Conservation (phyloP, 1,140 invertebrate genomes). For the Colletes gigas region DNA sequence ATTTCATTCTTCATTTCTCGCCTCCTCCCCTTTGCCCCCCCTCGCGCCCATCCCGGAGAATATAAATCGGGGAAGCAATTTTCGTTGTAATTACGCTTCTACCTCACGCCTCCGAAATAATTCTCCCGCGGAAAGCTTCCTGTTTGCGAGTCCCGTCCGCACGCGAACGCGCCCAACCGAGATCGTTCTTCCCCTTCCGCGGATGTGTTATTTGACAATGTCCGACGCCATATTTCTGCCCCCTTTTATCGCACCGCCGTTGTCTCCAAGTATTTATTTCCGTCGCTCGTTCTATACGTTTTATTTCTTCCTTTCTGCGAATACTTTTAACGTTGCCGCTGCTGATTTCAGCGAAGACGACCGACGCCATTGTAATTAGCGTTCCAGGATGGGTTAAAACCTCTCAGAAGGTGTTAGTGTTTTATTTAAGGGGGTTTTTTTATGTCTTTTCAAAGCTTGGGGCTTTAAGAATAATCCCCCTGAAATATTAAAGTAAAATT, state of each 20-base stretch:
- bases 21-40: not conserved
- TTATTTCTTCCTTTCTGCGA: no score
- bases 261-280: not conserved
- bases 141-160: constrained; percentile 17
- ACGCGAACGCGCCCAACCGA: not conserved
- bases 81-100: constrained; percentile 48
- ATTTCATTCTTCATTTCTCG: constrained; percentile 37
- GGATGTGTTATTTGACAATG: not conserved
- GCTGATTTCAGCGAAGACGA: no score
- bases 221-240: not conserved
- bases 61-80: constrained; percentile 45
- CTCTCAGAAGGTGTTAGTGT: no score
- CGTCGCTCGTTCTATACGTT: no score
- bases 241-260: not conserved
- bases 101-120: constrained; percentile 35
- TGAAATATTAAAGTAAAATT: no score
- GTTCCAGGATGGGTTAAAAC: no score
- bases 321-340: no score
- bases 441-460: no score
- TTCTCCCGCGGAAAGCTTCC: constrained; percentile 25
- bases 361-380: no score
- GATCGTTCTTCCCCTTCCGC: not conserved
- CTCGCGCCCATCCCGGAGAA: constrained; percentile 10
- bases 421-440: no score
- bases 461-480: no score